Base-by-base conservation (phyloP, 1,140 invertebrate species). In the Bombus huntii region DNA sequence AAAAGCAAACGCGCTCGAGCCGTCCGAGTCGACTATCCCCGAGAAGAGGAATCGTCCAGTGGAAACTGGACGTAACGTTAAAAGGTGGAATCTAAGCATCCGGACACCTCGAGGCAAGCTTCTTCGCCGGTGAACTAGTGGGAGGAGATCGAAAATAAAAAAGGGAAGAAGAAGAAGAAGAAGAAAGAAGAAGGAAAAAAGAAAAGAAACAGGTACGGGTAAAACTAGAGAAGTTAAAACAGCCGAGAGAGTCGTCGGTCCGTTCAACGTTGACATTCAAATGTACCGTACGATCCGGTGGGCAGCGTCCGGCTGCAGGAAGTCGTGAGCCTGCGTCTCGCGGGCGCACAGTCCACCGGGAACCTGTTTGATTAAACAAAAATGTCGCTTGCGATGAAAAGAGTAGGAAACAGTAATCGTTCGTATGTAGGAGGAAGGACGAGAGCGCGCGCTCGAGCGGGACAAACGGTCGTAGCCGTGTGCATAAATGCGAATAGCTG, bases 341-440 rank as follows among this genome's bases (percentile, higher is more conserved):
- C 65, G 83, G 78, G 59, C 78, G 65, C 66, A 62, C 84, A 25
- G 34, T 57, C 65, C 39, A 37, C 37, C 57, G 59, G 86, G 68
- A 90, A 90, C 89, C 89, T 89, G 89, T 90, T 90, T 83, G 89
- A 90, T 90, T 88, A 85, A 89, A 81, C 89, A 90, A 90, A 90
- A 78, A 90, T 88, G 79, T 89, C 82, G 75, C 73, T 66, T 65
- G 74, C 76, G 85, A 80, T 80, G 70, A 89, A 85, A 89, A 81
- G 87, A 88, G 87, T 37, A 68, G 71, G 79, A 65, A 83, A 80
- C 47, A 59, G 71, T 83, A 68, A 73, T 53, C 82, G 81, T 53
- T 77, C 66, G 73, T 62, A 62, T 13, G 62, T n/a, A 34, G 74
- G 76, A 75, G 77, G 44, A 76, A 37, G 37, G 57, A 4, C 42